Evolutionary conservation across 2,888 invertebrate species (phyloP).

Genomic region (Caenorhabditis panamensis): DNA sequence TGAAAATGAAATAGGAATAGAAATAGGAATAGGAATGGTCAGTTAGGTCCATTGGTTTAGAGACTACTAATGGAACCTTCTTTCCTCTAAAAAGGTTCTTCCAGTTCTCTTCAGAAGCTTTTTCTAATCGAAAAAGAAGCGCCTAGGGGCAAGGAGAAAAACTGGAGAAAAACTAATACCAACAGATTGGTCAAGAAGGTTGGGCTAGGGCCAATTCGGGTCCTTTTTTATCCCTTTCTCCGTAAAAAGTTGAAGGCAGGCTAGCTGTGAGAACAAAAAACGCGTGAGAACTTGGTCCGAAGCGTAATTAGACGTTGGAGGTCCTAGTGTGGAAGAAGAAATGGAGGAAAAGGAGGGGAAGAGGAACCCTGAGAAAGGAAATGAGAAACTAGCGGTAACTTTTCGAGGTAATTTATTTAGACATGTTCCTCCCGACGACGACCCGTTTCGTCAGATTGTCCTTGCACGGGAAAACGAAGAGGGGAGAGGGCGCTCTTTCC

Average conservation of each 20-base stretch:
- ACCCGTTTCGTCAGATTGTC: conserved; percentile 46
- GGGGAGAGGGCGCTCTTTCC: conserved; percentile 13
- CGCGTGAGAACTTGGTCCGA: conserved; percentile 32
- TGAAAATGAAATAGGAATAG: too few relatives aligned
- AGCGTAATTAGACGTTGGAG: conserved; percentile 17
- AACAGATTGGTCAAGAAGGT: conserved; percentile 51
- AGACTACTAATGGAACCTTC: not conserved
- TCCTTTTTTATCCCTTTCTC: conserved; percentile 18
- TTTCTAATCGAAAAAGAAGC: conserved; percentile 29
- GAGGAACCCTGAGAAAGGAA: conserved; percentile 13
- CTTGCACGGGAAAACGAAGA: conserved; percentile 12
- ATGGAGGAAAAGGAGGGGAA: not conserved
- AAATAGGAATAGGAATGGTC: too few relatives aligned
- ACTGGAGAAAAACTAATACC: conserved; percentile 55
- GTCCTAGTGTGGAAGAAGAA: not conserved
- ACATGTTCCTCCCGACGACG: conserved; percentile 55
- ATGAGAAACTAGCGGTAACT: conserved; percentile 36
- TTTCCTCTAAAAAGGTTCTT: not conserved
- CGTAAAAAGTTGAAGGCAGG: not conserved
- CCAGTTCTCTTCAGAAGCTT: not conserved
- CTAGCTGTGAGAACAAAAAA: conserved; percentile 45
- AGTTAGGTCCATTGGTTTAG: too few relatives aligned
- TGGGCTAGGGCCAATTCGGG: too few relatives aligned
- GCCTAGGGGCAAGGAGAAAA: conserved; percentile 12
- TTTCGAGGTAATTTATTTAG: conserved; percentile 61